Evolutionary conservation across 2,888 invertebrate species (phyloP).

Genomic region (Morpho helenor): DNA sequence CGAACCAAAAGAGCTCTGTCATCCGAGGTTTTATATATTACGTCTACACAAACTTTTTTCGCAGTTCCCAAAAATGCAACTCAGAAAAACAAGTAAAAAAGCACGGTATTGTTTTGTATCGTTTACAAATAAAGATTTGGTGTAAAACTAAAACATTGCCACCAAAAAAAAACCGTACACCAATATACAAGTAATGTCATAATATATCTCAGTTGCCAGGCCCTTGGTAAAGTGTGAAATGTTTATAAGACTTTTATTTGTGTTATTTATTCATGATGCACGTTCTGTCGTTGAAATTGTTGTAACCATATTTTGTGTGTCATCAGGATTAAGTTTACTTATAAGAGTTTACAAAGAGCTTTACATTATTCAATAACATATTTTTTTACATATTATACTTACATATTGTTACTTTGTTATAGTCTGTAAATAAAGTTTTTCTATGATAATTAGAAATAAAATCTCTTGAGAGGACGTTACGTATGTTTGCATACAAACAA

Average conservation of each 20-base stretch:
- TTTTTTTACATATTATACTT: too few relatives aligned
- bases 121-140: slow-evolving; percentile 70
- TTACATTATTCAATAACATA: too few relatives aligned
- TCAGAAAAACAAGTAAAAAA: slow-evolving; percentile 29
- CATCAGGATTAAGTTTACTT: too few relatives aligned
- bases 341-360: too few relatives aligned
- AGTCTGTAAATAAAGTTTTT: too few relatives aligned
- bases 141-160: slow-evolving; percentile 44
- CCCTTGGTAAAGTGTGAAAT: slow-evolving; percentile 71
- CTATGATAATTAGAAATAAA: too few relatives aligned
- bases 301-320: background rate
- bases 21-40: slow-evolving; percentile 37
- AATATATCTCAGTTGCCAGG: slow-evolving; percentile 69
- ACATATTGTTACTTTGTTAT: too few relatives aligned
- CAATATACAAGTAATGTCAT: slow-evolving; percentile 54
- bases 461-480: too few relatives aligned
- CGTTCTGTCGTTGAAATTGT: slow-evolving; percentile 31
- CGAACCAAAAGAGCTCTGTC: slow-evolving; percentile 32
- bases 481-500: too few relatives aligned
- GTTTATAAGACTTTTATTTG: slow-evolving; percentile 76
- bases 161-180: slow-evolving; percentile 49
- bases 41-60: slow-evolving; percentile 34
- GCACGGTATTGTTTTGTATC: slow-evolving; percentile 54
- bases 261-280: slow-evolving; percentile 69
- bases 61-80: slow-evolving; percentile 15